Conservation (phyloP, 2,113 vertebrate species). For the Pygoscelis adeliae region DNA sequence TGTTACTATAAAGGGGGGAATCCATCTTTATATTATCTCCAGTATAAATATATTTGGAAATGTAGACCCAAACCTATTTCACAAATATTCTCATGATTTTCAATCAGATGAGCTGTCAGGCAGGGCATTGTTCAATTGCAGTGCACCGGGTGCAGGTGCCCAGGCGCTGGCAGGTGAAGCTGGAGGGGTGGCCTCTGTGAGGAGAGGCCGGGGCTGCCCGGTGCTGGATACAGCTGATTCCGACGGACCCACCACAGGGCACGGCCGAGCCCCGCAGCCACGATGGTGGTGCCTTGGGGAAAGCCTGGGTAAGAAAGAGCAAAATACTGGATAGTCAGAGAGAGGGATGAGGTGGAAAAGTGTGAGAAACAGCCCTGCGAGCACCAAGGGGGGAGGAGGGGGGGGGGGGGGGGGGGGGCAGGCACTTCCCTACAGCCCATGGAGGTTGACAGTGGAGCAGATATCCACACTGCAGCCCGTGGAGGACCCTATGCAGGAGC, state of each 20-base stretch:
- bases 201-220: fast-evolving
- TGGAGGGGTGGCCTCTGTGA: neutral
- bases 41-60: neutral
- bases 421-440: neutral
- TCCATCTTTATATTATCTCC: neutral
- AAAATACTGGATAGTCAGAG: neutral
- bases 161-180: neutral
- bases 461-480: neutral
- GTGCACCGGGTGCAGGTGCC: fast-evolving
- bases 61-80: neutral
- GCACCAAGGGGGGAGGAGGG: fast-evolving
- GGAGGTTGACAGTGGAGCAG: neutral
- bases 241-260: fast-evolving
- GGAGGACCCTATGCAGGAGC: neutral
- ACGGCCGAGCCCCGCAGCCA: fast-evolving
- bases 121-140: neutral
- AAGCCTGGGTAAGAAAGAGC: neutral
- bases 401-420: neutral
- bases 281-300: fast-evolving
- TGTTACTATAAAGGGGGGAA: neutral
- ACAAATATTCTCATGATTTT: neutral
- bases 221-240: fast-evolving
- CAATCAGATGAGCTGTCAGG: neutral
- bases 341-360: too few relatives aligned
- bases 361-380: neutral